phyloP scores from a whole-genome alignment of 2,888 invertebrate species.

The Norana najaformis region DNA sequence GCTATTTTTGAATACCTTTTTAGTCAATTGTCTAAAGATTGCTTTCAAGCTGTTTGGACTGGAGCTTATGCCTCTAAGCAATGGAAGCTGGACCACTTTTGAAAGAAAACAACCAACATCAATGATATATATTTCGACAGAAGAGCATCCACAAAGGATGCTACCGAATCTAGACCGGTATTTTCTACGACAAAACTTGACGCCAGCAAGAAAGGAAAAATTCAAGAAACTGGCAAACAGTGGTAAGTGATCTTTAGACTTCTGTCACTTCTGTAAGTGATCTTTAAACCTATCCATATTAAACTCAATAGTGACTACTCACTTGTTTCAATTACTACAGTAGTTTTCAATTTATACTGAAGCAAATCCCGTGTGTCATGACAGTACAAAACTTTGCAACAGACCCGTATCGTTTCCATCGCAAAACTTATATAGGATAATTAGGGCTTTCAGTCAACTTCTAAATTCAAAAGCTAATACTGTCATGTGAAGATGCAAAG shows the following conservation, averaged over 20 bases:
- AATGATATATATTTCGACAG: slow-evolving; percentile 35
- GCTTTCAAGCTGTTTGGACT: slow-evolving; percentile 37
- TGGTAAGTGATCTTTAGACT: background rate
- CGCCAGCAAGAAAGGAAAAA: slow-evolving; percentile 33
- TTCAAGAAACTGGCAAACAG: slow-evolving; percentile 25
- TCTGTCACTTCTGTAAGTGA: no score
- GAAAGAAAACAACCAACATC: background rate
- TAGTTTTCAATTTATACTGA: no score
- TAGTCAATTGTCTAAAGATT: background rate
- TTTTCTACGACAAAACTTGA: slow-evolving; percentile 39
- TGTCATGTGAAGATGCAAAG: no score
- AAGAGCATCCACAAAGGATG: slow-evolving; percentile 20
- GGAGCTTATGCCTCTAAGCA: slow-evolving; percentile 47
- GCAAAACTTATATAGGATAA: no score
- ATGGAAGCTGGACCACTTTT: slow-evolving; percentile 33
- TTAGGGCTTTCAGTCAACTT: no score
- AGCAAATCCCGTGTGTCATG: no score
- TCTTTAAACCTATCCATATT: no score
- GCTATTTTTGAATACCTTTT: background rate
- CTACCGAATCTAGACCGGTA: slow-evolving; percentile 41
- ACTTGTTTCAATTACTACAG: no score
- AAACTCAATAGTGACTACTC: no score
- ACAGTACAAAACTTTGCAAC: no score
- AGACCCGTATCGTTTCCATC: no score
- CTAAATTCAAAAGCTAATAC: no score